Evolutionary conservation across 2,888 invertebrate species (phyloP), one percentile per base, ranked within the genome.

Genomic region (Drosophila maculinotata): DNA sequence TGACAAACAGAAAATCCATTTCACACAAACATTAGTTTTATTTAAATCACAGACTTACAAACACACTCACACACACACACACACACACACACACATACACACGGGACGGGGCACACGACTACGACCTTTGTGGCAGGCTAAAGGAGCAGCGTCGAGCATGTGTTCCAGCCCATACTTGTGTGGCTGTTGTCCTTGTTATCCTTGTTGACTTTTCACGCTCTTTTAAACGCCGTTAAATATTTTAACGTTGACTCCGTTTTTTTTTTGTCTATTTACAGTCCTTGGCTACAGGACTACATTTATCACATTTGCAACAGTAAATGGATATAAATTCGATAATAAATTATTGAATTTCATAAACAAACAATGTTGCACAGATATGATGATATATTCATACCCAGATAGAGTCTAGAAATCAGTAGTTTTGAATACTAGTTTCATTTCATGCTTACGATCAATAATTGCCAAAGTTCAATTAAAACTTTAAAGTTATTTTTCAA

Each of bases 191-290:
- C 47, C 70, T 59, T 72, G 62, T 65, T 67, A 65, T 82, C 71
- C 74, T 73, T 75, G 79, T 89, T 91, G 89, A 90, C 91, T 91
- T 90, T 90, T 90, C 88, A 90, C 88, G 91, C 90, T 90, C 88
- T 75, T 90, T 91, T 91, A 89, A 89, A 74, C 87, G 87, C 74
- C 79, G 87, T 82, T 88, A 86, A 89, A 88, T 77, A 76, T 84
- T 71, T 77, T 56, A 69, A 53, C 57, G 62, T 41, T 65, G 20
- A 52, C 52, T 28, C 49, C 45, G 45, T 54, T 47, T 47, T 9
- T 54, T 47, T 47, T 9, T 26, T 33, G 41, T 26, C 35, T 63
- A 17, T 23, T 35, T 26, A 8, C 28, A 36, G 28, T 23, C 23
- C 36, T 51, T 20, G 14, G 31, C 60, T 66, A n/a, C n/a, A n/a